Evolutionary conservation across 2,797 vertebrate genomes (phyloP), one percentile per base, ranked within the genome.

Genomic region (Helostoma temminkii): DNA sequence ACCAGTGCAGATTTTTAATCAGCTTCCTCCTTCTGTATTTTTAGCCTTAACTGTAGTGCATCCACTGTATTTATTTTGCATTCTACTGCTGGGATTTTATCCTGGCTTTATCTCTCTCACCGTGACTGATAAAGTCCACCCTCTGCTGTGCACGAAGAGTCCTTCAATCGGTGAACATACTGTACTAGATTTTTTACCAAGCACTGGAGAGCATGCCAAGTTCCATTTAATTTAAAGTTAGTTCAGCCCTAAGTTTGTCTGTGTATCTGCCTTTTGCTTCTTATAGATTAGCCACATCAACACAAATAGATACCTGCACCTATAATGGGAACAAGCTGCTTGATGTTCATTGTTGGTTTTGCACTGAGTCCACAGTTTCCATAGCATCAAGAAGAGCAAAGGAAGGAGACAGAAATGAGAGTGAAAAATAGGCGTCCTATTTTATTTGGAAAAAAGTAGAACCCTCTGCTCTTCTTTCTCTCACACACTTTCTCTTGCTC

Each of bases 401-500:
- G 74, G 75, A 82, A 66, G 72, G 69, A 78, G 77, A 71, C 58
- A 37, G 18, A 73, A 78, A 88, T 73, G 76, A 72, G 84, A 83
- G 85, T 74, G 81, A 90, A 90, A 90, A 92, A 88, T 90, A 91
- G 91, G 74, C 52, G 87, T 81, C 88, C 89, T 91, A 90, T 89
- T 91, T 91, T 90, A 88, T 86, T 78, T 71, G 45, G n/a, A 21
- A 52, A 59, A 75, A 81, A 75, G 49, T 73, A 69, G 70, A 84
- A 81, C 73, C 72, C 36, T 24, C 57, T 85, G 62, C 76, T 79
- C 76, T 41, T 64, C 64, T 76, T 28, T 55, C 47, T 57, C 47
- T 65, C 65, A 3, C 61, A 52, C 67, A 3, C 58, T 25, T 60
- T 21, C 36, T 34, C 48, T 37, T 50, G 78, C 46, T 75, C 37